These are phyloP conservation scores for Plebejus anna DNA, from an alignment of 2,888 invertebrate genomes.

Conservation along the genomic window DNA sequence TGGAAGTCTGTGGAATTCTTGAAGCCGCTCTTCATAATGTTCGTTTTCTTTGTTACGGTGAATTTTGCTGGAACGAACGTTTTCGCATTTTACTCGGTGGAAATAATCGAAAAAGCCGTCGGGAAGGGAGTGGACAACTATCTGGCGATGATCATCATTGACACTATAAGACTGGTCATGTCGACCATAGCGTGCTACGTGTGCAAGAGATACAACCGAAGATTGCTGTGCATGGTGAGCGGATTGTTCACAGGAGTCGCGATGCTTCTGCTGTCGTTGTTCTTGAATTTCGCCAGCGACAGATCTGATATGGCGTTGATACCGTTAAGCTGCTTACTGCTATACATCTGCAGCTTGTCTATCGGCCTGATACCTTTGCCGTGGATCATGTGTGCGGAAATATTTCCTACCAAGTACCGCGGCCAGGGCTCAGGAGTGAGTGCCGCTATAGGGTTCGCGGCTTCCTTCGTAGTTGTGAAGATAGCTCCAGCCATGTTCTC, in stretches of 20 bases:
- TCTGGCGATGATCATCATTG: constrained; percentile 21
- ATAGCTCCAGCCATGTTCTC: constrained; percentile 24
- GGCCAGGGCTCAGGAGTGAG: constrained; percentile 19
- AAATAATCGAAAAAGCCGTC: constrained; percentile 19
- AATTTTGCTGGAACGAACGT: constrained; percentile 17
- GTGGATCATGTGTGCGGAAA: constrained; percentile 25
- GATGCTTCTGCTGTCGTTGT: constrained; percentile 11
- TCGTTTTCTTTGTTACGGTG: constrained; percentile 1
- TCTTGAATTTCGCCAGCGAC: neutral
- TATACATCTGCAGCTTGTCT: constrained; percentile 19
- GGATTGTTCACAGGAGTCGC: constrained; percentile 12
- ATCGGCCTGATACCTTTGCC: constrained; percentile 24
- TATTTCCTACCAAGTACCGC: constrained; percentile 22
- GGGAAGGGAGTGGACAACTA: constrained; percentile 17
- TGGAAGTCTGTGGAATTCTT: constrained; percentile 11
- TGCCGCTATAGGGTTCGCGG: constrained; percentile 7
- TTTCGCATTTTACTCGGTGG: constrained; percentile 24
- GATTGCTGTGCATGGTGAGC: constrained; percentile 10
- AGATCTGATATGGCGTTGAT: constrained; percentile 14
- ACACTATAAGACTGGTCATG: neutral
- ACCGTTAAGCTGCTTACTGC: neutral
- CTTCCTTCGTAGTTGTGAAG: constrained; percentile 19
- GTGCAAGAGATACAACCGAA: constrained; percentile 15
- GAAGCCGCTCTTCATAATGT: constrained; percentile 11
- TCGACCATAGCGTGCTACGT: constrained; percentile 9